Conservation (phyloP, 2,797 vertebrate genomes). For the Babyrousa celebensis region DNA sequence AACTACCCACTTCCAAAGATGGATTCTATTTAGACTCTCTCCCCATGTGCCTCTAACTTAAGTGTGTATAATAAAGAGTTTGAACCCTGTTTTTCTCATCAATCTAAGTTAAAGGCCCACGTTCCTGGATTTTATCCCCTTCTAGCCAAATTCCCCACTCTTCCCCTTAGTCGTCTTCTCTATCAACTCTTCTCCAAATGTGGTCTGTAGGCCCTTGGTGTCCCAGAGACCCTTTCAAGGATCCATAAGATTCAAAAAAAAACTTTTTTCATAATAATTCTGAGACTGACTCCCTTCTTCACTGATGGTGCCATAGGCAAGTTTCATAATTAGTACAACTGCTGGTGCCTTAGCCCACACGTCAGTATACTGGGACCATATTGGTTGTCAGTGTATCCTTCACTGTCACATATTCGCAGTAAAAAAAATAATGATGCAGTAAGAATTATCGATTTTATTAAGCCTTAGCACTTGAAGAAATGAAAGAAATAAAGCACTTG, state of each 20-base stretch:
- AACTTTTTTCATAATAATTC: background rate
- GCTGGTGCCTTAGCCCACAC: background rate
- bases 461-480: background rate
- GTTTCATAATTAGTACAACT: background rate
- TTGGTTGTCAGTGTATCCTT: background rate
- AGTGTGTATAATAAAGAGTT: background rate
- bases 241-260: background rate
- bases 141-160: background rate
- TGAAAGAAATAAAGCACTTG: background rate
- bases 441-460: background rate
- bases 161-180: background rate
- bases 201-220: background rate
- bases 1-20: background rate
- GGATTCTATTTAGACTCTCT: background rate
- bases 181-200: background rate
- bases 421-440: background rate
- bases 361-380: background rate
- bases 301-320: background rate
- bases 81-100: constrained; percentile 13
- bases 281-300: background rate
- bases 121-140: background rate
- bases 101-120: background rate
- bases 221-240: background rate
- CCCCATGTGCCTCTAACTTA: background rate
- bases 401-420: background rate